Evolutionary conservation across 2,888 invertebrate species (phyloP).

Genomic region (Andrena trimmerana): DNA sequence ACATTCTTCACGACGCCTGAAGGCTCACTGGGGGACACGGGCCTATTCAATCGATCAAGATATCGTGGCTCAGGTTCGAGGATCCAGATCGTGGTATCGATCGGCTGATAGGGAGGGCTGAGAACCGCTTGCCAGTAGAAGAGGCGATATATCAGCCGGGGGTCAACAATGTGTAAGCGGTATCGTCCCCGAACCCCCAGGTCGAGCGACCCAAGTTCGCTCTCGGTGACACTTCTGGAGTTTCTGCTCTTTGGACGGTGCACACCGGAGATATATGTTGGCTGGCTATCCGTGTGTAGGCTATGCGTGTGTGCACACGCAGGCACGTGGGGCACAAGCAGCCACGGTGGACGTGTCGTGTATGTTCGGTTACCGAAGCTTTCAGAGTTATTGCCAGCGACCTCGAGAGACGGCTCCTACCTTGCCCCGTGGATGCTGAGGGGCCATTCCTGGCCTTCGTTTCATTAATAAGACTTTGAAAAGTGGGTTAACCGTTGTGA

Average conservation of each 20-base stretch:
- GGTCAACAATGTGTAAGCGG: conserved; percentile 83
- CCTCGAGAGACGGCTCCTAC: conserved; percentile 48
- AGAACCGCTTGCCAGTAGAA: conserved; percentile 78
- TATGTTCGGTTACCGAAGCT: conserved; percentile 72
- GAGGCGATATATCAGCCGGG: conserved; percentile 81
- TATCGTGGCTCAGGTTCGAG: conserved; percentile 11
- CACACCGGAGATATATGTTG: conserved; percentile 78
- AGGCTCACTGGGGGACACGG: background rate
- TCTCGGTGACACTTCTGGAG: conserved; percentile 83
- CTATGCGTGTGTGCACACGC: conserved; percentile 54
- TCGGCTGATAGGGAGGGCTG: conserved; percentile 67
- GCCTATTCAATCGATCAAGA: conserved; percentile 15
- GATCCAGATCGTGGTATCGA: conserved; percentile 56
- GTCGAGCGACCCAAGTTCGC: conserved; percentile 80
- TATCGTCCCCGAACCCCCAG: conserved; percentile 74
- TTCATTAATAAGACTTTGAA: background rate
- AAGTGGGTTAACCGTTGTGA: background rate
- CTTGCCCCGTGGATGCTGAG: background rate
- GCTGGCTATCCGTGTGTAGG: conserved; percentile 59
- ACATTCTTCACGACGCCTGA: background rate
- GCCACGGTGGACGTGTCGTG: conserved; percentile 56
- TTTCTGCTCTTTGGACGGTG: conserved; percentile 80
- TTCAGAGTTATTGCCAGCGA: conserved; percentile 74
- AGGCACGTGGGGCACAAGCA: conserved; percentile 36
- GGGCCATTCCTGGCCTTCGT: background rate